Evolutionary conservation across 2,888 invertebrate genomes (phyloP), one percentile per base, ranked within the genome.

Genomic region (Penaeus monodon): DNA sequence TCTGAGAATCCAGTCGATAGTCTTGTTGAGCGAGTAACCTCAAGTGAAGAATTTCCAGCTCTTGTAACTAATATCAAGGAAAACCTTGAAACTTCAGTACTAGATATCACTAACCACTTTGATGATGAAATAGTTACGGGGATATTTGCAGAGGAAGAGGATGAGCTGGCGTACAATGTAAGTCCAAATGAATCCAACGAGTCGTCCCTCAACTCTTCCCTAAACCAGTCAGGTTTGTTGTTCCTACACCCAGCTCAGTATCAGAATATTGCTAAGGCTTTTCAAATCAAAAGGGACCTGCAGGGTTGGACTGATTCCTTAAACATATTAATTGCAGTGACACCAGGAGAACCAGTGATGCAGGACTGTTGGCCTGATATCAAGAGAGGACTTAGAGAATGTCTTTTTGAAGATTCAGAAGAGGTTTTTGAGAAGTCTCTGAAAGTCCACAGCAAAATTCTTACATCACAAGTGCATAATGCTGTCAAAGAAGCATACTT

Each of bases 261-360:
- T 80, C 66, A 83, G 27, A 85, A 81, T 64, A 87, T 90, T 68
- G 88, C 88, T 24, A 76, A 84, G 44, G 83, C 74, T n/a, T 66
- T 90, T 24, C 33, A n/a, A 22, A 70, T 38, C 49, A 90, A 83
- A 66, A 86, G 81, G 74, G 85, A 88, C 20, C 78, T 65, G 24
- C 83, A 81, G 33, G 68, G 84, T 33, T 86, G 82, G 79, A 76
- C 17, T 57, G 88, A 90, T 44, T 76, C 85, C 24, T 66, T 90
- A 33, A 88, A 90, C 76, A 85, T 88, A 33, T 84, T 90, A 12
- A 64, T 90, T 10, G 79, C 90, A 74, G 90, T 90, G 38, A 90
- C 88, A 57, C 89, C 90, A 63, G 88, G 90, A 33, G 90, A 90
- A 49, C 90, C 90, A 76, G 90, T 90, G 33, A 87, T 88, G 74